Conservation (phyloP, 2,113 vertebrate genomes). For the Sula dactylatra region DNA sequence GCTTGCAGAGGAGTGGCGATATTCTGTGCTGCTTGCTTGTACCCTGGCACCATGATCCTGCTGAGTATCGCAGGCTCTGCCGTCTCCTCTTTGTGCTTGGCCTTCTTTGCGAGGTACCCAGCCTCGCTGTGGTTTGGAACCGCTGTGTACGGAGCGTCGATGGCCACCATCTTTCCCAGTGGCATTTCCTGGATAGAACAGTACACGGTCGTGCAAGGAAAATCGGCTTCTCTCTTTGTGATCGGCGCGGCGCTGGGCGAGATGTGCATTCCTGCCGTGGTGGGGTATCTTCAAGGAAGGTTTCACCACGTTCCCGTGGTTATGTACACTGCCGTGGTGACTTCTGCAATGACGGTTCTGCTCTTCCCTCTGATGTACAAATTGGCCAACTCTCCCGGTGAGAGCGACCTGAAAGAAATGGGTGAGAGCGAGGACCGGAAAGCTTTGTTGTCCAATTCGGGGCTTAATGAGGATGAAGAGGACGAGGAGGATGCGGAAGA, state of each 20-base stretch:
- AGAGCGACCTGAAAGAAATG: background rate
- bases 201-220: conserved; percentile 84
- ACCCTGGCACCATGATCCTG: conserved; percentile 87
- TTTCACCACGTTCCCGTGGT: conserved; percentile 76
- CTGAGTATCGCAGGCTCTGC: conserved; percentile 80
- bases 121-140: conserved; percentile 82
- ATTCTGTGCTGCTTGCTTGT: conserved; percentile 80
- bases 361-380: conserved; percentile 91
- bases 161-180: conserved; percentile 91
- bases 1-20: conserved; percentile 83
- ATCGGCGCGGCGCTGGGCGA: conserved; percentile 87
- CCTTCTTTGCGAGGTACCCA: conserved; percentile 70
- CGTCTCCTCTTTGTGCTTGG: conserved; percentile 75
- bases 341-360: conserved; percentile 76
- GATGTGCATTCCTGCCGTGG: conserved; percentile 84
- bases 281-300: conserved; percentile 81
- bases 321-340: conserved; percentile 78
- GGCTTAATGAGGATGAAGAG: conserved; percentile 76
- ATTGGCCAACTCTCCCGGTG: conserved; percentile 70
- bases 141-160: conserved; percentile 83
- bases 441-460: conserved; percentile 75
- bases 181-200: conserved; percentile 94
- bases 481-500: conserved; percentile 57
- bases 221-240: conserved; percentile 81
- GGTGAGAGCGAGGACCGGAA: conserved; percentile 77